These are phyloP conservation scores for Etheostoma nigrum DNA, from an alignment of 2,797 vertebrate genomes.

Conservation along the genomic window DNA sequence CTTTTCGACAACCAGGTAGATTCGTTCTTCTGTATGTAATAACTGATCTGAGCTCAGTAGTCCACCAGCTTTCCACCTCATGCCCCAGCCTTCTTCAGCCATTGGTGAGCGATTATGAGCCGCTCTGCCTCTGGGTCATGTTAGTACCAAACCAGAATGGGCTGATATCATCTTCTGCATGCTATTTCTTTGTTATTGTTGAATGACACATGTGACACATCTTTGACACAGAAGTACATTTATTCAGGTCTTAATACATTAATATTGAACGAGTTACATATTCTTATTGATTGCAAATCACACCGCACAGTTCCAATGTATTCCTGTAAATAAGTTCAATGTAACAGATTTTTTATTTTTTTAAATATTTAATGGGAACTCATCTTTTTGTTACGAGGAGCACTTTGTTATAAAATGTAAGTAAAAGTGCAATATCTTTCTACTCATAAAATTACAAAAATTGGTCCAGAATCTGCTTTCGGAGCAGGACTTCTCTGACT, in stretches of 20 bases:
- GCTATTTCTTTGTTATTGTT: not conserved
- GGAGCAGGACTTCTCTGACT: constrained; percentile 81
- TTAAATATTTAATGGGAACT: constrained; percentile 85
- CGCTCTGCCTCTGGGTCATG: not conserved
- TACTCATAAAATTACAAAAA: constrained; percentile 83
- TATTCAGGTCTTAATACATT: constrained; percentile 90
- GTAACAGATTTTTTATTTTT: constrained; percentile 86
- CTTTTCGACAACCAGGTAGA: constrained; percentile 1
- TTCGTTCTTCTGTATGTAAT: not conserved
- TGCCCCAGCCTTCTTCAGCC: not conserved
- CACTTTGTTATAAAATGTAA: constrained; percentile 86
- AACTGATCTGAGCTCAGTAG: not conserved
- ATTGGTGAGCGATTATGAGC: too few relatives aligned
- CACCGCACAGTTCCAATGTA: constrained; percentile 78
- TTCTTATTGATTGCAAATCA: constrained; percentile 87
- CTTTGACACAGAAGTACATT: constrained; percentile 83
- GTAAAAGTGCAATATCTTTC: constrained; percentile 89
- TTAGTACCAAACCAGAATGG: not conserved
- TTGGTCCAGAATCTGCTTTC: constrained; percentile 88
- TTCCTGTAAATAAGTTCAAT: constrained; percentile 91
- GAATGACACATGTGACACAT: constrained; percentile 43
- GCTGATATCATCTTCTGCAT: not conserved
- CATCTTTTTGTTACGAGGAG: constrained; percentile 79
- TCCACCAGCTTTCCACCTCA: not conserved
- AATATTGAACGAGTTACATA: constrained; percentile 85